A percentile compares a stretch with the other conserved stretches of the same genome.
phyloP scores from a whole-genome alignment of 2,888 invertebrate genomes.

The Caenorhabditis wallacei region DNA sequence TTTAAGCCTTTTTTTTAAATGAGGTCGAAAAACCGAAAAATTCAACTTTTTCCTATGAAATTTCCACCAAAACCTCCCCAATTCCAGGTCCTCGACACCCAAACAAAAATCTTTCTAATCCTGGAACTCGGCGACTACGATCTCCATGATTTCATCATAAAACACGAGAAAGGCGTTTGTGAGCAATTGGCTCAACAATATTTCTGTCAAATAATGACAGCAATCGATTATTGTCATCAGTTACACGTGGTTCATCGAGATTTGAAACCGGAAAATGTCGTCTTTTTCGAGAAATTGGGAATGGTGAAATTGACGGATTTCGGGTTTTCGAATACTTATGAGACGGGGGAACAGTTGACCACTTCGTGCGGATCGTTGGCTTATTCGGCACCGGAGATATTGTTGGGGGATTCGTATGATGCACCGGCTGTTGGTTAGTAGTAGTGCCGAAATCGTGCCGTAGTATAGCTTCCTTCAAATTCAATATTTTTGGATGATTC shows the following conservation, averaged over 20 bases:
- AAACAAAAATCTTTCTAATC: slow-evolving; percentile 91
- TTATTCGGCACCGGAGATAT: slow-evolving; percentile 98
- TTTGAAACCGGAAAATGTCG: slow-evolving; percentile 99
- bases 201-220: slow-evolving; percentile 96
- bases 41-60: too few relatives aligned
- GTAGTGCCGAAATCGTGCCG: too few relatives aligned
- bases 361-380: slow-evolving; percentile 99
- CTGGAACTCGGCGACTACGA: slow-evolving; percentile 98
- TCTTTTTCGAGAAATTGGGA: slow-evolving; percentile 97
- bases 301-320: slow-evolving; percentile 99
- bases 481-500: too few relatives aligned
- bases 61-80: too few relatives aligned
- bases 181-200: slow-evolving; percentile 88
- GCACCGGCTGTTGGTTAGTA: slow-evolving; percentile 95
- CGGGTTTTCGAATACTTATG: slow-evolving; percentile 93
- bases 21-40: too few relatives aligned
- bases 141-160: slow-evolving; percentile 98
- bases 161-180: slow-evolving; percentile 90
- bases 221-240: slow-evolving; percentile 97
- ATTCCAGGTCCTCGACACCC: slow-evolving; percentile 90
- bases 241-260: slow-evolving; percentile 93
- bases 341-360: slow-evolving; percentile 96
- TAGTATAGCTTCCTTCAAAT: too few relatives aligned
- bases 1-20: too few relatives aligned
- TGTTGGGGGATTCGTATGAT: slow-evolving; percentile 98